Evolutionary conservation across 2,113 vertebrate genomes (phyloP), one percentile per base, ranked within the genome.

Genomic region (Corydoras maculifer): DNA sequence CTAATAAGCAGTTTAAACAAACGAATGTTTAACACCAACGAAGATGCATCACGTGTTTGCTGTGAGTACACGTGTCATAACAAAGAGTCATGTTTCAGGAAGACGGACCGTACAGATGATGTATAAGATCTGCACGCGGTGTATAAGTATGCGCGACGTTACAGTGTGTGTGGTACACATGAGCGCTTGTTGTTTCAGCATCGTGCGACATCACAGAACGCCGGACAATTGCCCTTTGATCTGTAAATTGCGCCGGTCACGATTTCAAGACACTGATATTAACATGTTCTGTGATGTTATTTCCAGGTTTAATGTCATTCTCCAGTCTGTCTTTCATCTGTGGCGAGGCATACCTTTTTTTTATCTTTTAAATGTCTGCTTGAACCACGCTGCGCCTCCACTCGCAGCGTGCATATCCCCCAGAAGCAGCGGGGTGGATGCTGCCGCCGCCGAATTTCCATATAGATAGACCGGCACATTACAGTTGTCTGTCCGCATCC

Each of bases 381-480:
- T 73, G 35, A 74, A 76, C 69, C 73, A 63, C 68, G 51, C 18
- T 68, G 51, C 59, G 29, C 55, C 68, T 65, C 62, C 84, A 86
- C 85, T 86, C 78, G 18, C 18, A 25, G 18, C 18, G 18, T 2
- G 11, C 59, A 69, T 70, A 69, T 73, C 69, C 64, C 67, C 72
- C 61, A 65, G 71, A 76, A 82, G 74, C 69, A 72, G 76, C n/a
- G n/a, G 75, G 62, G 62, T 55, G 65, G 79, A 77, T 25, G 18
- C 18, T 25, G 18, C 18, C 18, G 18, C 18, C 18, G 18, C 18
- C 18, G 18, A 25, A 25, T 91, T 90, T 89, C 89, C 89, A 91
- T 91, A 88, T 91, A 91, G 86, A 91, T 91, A 79, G 89, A 84
- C 75, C 70, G 29, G 58, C 74, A 78, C 83, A 87, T 88, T 88